A percentile compares a stretch with the other conserved stretches of the same genome.
Evolutionary conservation across 2,113 vertebrate genomes (phyloP).

Genomic region (Isurus oxyrinchus): DNA sequence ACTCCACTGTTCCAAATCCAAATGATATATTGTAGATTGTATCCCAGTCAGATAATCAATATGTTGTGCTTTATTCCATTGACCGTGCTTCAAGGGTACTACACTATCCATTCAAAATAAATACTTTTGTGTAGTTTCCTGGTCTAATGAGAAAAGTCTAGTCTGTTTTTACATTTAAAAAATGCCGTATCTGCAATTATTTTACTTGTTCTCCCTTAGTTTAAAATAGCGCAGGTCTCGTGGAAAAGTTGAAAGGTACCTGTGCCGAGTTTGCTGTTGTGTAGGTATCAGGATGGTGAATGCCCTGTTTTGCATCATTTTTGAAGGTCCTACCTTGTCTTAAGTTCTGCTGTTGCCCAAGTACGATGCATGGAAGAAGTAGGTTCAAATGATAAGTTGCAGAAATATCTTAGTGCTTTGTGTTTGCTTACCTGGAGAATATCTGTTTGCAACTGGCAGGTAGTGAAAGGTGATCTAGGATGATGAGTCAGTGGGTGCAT

Average conservation of each 20-base stretch:
- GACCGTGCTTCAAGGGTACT: background rate
- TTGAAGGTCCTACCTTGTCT: background rate
- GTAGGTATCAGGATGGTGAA: slow-evolving; percentile 66
- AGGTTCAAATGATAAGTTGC: background rate
- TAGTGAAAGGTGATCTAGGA: no score
- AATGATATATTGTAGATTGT: background rate
- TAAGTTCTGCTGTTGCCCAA: background rate
- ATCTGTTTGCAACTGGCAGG: no score
- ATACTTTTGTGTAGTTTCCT: background rate
- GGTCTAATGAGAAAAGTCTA: background rate
- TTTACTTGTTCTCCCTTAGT: slow-evolving; percentile 63
- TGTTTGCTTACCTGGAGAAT: no score
- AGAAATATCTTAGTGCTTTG: background rate
- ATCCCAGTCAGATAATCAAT: background rate
- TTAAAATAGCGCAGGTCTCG: slow-evolving; percentile 93
- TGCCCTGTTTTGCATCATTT: background rate
- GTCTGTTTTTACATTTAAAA: background rate
- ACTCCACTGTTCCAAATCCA: background rate
- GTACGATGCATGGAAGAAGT: background rate
- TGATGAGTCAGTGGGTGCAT: no score
- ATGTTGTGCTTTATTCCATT: background rate
- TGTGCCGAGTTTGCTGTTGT: slow-evolving; percentile 67
- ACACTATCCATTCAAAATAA: background rate
- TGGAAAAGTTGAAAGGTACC: slow-evolving; percentile 91
- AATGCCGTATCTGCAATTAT: background rate